Base-by-base conservation (phyloP, 2,113 vertebrate genomes). In the Eclectus roratus region DNA sequence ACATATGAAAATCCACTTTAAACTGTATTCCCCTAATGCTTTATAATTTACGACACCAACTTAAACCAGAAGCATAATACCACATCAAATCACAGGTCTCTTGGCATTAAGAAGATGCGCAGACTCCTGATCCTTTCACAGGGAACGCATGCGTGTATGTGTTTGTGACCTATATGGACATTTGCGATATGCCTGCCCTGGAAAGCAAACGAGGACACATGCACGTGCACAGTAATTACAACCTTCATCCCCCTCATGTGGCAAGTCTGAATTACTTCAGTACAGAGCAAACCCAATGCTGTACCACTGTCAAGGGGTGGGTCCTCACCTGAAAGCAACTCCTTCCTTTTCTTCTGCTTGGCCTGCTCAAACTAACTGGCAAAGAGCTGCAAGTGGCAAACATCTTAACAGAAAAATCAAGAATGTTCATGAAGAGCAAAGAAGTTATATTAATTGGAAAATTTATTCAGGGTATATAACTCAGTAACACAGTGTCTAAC, bases 111-210 rank as follows among this genome's bases (percentile, higher is more conserved):
- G 15, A 28, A 15, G 27, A 64, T 6, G 14, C 1, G 5, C 15
- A 10, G 41, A 17, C 52, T 41, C 17, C 8, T 1, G 7, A 43
- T 17, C 24, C 29, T 33, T 56, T 53, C 44, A 25, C 50, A 39
- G 33, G 23, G 50, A 33, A 43, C 0, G 4, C 1, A 1, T 3
- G 35, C 1, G 1, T 8, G 12, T 4, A 11, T 14, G 13, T 0
- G 1, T 17, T 12, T 20, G 50, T n/a, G 18, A 24, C 13, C 24
- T 14, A 1, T 29, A 6, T 4, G 16, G 52, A 4, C 9, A n/a
- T n/a, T 9, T 16, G 35, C 31, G 24, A 17, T 10, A 12, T 8
- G 31, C 20, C 29, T 64, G 31, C 12, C 11, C 49, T 58, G 80
- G 28, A 16, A 39, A 50, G 53, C 41, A 11, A 33, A 23, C 0